phyloP scores from a whole-genome alignment of 2,888 invertebrate species.

The Drosophila paramelanica region DNA sequence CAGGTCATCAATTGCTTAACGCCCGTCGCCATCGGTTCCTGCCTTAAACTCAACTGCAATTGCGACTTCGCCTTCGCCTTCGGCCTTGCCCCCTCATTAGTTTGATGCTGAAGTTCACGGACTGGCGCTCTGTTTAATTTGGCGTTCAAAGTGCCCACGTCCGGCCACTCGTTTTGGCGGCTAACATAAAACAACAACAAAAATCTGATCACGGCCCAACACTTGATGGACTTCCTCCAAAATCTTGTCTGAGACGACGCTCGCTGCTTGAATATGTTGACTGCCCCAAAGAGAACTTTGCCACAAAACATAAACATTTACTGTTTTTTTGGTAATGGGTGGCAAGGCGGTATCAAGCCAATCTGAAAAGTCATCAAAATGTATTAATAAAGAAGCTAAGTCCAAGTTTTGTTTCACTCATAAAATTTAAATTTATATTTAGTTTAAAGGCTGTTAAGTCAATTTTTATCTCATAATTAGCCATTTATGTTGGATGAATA shows the following conservation, averaged over 20 bases:
- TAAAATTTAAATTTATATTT: too few relatives aligned
- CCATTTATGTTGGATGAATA: too few relatives aligned
- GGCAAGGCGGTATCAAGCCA: background rate
- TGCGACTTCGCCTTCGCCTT: background rate
- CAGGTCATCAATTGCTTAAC: constrained; percentile 64
- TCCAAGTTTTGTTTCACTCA: too few relatives aligned
- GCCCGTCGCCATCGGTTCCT: constrained; percentile 25
- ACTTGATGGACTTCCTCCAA: constrained; percentile 42
- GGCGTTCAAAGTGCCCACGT: constrained; percentile 70
- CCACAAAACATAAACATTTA: background rate
- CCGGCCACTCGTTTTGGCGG: constrained; percentile 38
- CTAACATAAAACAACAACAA: constrained; percentile 6
- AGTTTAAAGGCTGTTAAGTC: too few relatives aligned
- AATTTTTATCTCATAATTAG: too few relatives aligned
- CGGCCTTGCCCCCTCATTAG: constrained; percentile 38
- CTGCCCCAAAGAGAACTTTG: constrained; percentile 5
- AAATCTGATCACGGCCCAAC: constrained; percentile 61
- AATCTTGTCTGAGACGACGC: constrained; percentile 4
- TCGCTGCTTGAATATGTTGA: constrained; percentile 18
- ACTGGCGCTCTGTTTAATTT: constrained; percentile 69
- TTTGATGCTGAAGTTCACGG: constrained; percentile 49
- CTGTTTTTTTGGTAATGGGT: background rate
- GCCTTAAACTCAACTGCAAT: too few relatives aligned
- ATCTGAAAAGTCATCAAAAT: background rate
- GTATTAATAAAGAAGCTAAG: background rate